Percentiles rank a stretch among this genome's conserved stretches.
These are phyloP conservation scores for Cephus rjabovi DNA, from an alignment of 2,888 invertebrate genomes.

Conservation along the genomic window DNA sequence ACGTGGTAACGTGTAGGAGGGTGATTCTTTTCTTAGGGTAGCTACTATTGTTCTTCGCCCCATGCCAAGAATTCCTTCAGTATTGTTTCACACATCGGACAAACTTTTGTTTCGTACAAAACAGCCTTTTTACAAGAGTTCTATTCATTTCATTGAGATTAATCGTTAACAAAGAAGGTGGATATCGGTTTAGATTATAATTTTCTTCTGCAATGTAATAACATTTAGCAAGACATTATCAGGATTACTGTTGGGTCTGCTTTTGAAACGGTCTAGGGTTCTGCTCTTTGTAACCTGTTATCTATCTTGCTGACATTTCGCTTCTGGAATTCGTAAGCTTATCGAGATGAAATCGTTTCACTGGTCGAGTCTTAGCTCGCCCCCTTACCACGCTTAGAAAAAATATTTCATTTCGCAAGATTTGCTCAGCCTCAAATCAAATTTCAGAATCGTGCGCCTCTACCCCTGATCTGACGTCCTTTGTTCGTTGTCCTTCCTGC, in stretches of 20 bases:
- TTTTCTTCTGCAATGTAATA: neutral
- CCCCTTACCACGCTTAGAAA: neutral
- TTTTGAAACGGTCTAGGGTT: neutral
- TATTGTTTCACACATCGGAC: neutral
- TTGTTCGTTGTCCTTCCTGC: neutral
- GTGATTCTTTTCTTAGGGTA: neutral
- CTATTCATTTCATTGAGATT: neutral
- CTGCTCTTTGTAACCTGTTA: neutral
- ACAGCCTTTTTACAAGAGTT: neutral
- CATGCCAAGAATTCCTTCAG: neutral
- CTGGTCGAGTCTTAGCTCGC: neutral
- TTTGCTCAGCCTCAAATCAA: neutral
- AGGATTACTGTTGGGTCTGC: neutral
- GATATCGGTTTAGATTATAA: neutral
- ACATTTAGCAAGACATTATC: neutral
- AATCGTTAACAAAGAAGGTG: neutral
- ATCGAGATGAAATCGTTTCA: neutral
- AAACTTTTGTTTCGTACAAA: neutral
- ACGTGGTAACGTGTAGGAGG: neutral
- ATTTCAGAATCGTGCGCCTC: neutral
- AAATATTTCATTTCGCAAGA: neutral
- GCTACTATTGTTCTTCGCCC: neutral
- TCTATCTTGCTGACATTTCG: neutral
- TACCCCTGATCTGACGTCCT: neutral
- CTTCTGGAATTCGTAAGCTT: neutral